Conservation (phyloP, 2,888 invertebrate species). For the Actias luna region DNA sequence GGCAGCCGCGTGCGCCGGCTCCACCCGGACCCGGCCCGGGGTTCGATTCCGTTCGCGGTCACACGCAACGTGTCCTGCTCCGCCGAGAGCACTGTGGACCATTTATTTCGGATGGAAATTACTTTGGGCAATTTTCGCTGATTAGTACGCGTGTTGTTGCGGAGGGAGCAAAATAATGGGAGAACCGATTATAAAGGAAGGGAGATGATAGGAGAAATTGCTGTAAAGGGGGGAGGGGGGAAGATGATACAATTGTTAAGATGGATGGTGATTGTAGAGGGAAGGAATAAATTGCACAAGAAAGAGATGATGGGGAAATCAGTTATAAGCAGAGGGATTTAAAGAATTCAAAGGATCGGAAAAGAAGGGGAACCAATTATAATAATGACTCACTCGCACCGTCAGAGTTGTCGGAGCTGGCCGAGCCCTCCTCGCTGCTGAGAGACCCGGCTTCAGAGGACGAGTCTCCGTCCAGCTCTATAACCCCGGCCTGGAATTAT, state of each 20-base stretch:
- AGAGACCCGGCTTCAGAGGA: constrained; percentile 87
- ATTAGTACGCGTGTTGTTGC: no score
- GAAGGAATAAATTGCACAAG: no score
- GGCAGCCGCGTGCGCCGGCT: constrained; percentile 86
- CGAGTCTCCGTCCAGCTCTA: constrained; percentile 83
- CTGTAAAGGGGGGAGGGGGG: no score
- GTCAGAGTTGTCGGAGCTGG: constrained; percentile 86
- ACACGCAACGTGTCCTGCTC: constrained; percentile 49
- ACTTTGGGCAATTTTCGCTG: not conserved
- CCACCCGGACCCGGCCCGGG: constrained; percentile 38
- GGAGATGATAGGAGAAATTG: not conserved
- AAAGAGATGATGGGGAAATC: no score
- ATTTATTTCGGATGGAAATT: no score
- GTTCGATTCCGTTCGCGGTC: constrained; percentile 32
- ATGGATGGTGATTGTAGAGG: no score
- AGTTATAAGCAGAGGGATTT: no score
- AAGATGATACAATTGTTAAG: no score
- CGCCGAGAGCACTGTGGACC: constrained; percentile 48
- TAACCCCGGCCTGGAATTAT: constrained; percentile 64
- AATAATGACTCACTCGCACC: constrained; percentile 48
- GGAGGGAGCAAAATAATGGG: no score
- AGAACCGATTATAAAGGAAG: no score
- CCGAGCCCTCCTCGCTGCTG: constrained; percentile 85
- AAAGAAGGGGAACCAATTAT: no score
- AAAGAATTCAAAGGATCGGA: not conserved